Evolutionary conservation across 2,888 invertebrate species (phyloP).

Genomic region (Oeneis ivallda): DNA sequence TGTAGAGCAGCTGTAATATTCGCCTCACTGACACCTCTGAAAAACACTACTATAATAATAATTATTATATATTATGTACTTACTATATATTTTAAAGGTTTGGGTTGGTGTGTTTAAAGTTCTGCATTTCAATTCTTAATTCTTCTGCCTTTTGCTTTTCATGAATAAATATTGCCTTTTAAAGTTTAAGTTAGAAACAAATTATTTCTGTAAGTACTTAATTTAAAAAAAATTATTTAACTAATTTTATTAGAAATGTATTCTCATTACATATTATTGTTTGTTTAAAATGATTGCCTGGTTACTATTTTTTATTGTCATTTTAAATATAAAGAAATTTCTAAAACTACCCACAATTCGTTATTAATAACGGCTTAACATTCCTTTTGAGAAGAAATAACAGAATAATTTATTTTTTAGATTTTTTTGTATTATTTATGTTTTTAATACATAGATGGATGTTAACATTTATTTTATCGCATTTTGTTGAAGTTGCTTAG

Average conservation of each 20-base stretch:
- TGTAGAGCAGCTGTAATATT: too few species aligned
- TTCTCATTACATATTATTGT: neutral
- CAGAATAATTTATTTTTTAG: slow-evolving; percentile 42
- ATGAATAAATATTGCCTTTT: neutral
- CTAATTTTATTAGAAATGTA: neutral
- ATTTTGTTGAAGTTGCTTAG: slow-evolving; percentile 63
- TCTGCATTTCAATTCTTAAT: slow-evolving; percentile 42
- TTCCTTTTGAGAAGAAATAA: slow-evolving; percentile 45
- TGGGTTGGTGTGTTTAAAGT: slow-evolving; percentile 31
- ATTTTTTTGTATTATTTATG: slow-evolving; percentile 38
- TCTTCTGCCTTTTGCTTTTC: slow-evolving; percentile 18
- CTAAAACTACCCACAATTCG: slow-evolving; percentile 17
- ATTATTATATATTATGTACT: neutral
- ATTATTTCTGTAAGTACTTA: neutral
- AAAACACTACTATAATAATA: neutral
- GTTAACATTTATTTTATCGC: slow-evolving; percentile 54
- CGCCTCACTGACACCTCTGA: too few species aligned
- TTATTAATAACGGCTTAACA: slow-evolving; percentile 42
- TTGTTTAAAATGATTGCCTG: neutral
- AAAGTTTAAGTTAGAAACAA: neutral
- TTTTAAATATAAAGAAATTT: slow-evolving; percentile 27
- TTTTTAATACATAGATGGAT: slow-evolving; percentile 31
- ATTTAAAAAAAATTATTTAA: neutral
- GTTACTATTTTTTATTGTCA: neutral
- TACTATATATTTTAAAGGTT: slow-evolving; percentile 6